Conservation (phyloP, 2,888 invertebrate species). For the Pogonocherus hispidulus region DNA sequence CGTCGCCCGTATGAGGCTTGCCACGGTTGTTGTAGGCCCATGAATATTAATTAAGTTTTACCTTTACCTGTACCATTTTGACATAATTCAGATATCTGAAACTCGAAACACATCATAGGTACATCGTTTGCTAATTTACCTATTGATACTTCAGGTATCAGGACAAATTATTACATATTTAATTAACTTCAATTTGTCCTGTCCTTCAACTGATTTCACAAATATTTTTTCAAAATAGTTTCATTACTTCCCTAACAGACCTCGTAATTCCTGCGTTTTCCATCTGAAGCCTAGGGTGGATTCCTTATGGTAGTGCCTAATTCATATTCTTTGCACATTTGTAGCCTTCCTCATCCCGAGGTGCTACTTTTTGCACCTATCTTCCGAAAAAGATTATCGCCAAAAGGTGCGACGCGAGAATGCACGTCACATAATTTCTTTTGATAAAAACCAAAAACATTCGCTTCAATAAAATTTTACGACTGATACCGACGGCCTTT, state of each 20-base stretch:
- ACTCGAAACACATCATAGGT: no score
- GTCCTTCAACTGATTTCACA: no score
- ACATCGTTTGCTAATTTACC: no score
- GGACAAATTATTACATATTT: no score
- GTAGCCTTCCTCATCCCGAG: neutral
- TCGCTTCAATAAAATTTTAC: slow-evolving; percentile 24
- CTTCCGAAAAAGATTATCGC: slow-evolving; percentile 1
- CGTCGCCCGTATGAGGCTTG: neutral
- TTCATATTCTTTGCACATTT: neutral
- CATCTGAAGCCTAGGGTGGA: no score
- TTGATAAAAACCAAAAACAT: slow-evolving; percentile 23
- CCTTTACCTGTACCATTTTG: neutral
- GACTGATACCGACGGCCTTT: neutral
- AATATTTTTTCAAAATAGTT: no score
- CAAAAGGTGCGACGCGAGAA: slow-evolving; percentile 22
- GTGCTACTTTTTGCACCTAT: neutral
- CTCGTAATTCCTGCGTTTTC: no score
- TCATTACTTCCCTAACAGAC: no score
- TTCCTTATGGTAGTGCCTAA: neutral
- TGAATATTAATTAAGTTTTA: neutral
- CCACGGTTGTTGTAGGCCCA: neutral
- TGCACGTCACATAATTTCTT: slow-evolving; percentile 1
- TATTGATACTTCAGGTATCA: no score
- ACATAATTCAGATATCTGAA: no score
- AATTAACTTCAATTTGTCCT: no score